These are phyloP conservation scores for Steatocranus sp. DNA, from an alignment of 2,797 vertebrate species.

Conservation along the genomic window DNA sequence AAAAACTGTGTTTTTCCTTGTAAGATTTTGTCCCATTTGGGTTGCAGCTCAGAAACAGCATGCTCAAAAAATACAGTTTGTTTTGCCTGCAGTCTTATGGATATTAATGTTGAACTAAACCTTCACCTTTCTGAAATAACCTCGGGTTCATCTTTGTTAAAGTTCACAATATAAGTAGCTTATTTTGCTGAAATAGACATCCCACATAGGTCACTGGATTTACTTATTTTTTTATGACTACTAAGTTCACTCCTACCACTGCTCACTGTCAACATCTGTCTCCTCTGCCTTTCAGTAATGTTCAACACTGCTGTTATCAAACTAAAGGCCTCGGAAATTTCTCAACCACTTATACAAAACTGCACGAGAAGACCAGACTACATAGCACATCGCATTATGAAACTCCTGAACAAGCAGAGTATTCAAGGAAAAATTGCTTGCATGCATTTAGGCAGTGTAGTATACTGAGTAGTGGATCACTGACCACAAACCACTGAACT, in stretches of 20 bases:
- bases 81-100: background rate
- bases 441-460: background rate
- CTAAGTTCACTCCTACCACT: background rate
- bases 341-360: background rate
- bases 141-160: background rate
- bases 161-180: background rate
- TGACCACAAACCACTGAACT: background rate
- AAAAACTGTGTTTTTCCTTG: background rate
- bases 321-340: background rate
- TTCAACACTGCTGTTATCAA: background rate
- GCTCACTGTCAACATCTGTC: background rate
- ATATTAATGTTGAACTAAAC: background rate
- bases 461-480: background rate
- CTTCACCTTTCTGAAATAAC: background rate
- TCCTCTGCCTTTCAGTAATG: background rate
- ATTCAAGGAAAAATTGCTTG: background rate
- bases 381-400: background rate
- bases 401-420: background rate
- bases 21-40: background rate
- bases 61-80: background rate
- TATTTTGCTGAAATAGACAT: background rate
- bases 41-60: background rate
- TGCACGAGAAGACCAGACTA: background rate
- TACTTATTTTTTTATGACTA: background rate
- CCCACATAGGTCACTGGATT: background rate